Evolutionary conservation across 2,113 vertebrate genomes (phyloP).

Genomic region (Psettodes erumei): DNA sequence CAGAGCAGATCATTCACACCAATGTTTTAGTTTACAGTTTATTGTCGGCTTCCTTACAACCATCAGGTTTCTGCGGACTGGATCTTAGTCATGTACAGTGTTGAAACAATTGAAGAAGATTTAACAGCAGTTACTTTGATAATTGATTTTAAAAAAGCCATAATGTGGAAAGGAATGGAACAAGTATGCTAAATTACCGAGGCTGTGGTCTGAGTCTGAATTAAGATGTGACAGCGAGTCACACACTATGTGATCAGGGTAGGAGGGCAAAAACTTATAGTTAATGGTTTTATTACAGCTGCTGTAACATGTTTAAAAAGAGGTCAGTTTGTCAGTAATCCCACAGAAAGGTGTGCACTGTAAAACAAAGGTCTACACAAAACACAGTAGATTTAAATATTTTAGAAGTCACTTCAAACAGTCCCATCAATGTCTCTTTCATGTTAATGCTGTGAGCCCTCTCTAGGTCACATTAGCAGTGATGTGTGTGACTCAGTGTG

Average conservation of each 20-base stretch:
- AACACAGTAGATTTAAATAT: background rate
- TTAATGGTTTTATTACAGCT: background rate
- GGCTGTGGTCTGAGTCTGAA: too few relatives aligned
- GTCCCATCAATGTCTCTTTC: background rate
- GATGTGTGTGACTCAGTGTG: constrained; percentile 22
- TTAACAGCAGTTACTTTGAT: background rate
- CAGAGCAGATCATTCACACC: background rate
- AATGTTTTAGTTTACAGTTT: background rate
- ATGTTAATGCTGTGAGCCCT: background rate
- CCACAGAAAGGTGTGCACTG: background rate
- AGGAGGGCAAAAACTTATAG: too few relatives aligned
- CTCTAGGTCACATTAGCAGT: background rate
- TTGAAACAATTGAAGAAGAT: background rate
- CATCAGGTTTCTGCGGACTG: background rate
- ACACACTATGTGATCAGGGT: background rate
- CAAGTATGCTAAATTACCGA: too few relatives aligned
- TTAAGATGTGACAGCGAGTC: background rate
- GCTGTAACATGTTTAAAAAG: background rate
- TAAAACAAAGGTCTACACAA: background rate
- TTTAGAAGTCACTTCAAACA: background rate
- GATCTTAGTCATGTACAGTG: background rate
- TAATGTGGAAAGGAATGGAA: too few relatives aligned
- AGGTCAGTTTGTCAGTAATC: background rate
- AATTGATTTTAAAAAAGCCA: too few relatives aligned
- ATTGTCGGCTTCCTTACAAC: too few relatives aligned